These are phyloP conservation scores for Troglohyphantes excavatus DNA, from an alignment of 2,888 invertebrate genomes.

Conservation along the genomic window DNA sequence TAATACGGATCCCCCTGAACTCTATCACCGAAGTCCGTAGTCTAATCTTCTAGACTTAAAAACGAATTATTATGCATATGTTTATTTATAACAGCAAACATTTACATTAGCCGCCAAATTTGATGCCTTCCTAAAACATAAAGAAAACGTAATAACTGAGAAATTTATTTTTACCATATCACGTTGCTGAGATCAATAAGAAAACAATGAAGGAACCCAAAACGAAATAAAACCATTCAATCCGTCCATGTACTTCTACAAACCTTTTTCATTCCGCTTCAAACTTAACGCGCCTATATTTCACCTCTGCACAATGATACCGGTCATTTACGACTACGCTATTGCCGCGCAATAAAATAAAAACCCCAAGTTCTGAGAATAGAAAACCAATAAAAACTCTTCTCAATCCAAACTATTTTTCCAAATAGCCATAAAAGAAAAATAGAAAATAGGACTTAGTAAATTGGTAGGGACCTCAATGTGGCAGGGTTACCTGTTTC, in stretches of 20 bases:
- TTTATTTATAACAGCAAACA: too few species aligned
- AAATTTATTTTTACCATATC: neutral
- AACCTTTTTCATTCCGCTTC: neutral
- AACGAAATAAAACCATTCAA: neutral
- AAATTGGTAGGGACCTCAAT: neutral
- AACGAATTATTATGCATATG: too few species aligned
- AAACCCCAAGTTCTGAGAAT: neutral
- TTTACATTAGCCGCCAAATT: too few species aligned
- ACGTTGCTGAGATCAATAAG: neutral
- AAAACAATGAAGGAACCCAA: neutral
- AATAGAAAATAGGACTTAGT: neutral
- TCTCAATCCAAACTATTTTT: neutral
- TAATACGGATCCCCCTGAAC: too few species aligned
- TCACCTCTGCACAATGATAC: neutral
- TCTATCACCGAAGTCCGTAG: too few species aligned
- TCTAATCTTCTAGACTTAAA: too few species aligned
- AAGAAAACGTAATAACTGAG: neutral
- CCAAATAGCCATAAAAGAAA: slow-evolving; percentile 4
- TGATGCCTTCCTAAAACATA: too few species aligned
- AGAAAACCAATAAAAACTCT: neutral
- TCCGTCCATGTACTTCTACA: neutral
- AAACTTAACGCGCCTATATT: neutral
- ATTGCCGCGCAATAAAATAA: neutral
- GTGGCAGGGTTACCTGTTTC: slow-evolving; percentile 1
- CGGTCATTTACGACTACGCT: neutral